Evolutionary conservation across 2,888 invertebrate genomes (phyloP).

Genomic region (Leucoptera coffeella): DNA sequence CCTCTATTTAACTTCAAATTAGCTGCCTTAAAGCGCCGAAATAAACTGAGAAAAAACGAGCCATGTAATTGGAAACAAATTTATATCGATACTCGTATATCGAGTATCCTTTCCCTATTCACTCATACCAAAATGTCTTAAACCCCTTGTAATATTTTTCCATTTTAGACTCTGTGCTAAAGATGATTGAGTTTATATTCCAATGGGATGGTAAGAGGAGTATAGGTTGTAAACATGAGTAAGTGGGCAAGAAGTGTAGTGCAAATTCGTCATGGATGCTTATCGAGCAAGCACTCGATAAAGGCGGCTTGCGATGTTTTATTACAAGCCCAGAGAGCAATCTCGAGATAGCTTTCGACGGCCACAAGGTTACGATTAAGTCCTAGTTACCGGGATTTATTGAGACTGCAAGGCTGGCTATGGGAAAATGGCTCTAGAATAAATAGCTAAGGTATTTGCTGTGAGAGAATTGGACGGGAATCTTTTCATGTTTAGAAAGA

Average conservation of each 20-base stretch:
- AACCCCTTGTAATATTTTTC: not conserved
- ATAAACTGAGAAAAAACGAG: conserved; percentile 19
- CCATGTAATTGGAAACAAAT: conserved; percentile 40
- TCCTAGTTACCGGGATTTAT: too few species aligned
- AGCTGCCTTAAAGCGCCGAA: conserved; percentile 13
- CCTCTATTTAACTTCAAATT: too few species aligned
- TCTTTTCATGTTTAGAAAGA: too few species aligned
- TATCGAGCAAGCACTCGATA: conserved; percentile 45
- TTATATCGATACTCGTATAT: conserved; percentile 37
- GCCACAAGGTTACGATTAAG: too few species aligned
- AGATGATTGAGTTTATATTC: conserved; percentile 6
- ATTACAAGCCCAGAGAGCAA: too few species aligned
- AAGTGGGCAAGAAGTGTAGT: conserved; percentile 25
- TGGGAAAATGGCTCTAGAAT: too few species aligned
- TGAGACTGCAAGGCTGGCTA: too few species aligned
- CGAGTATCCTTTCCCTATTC: conserved; percentile 21
- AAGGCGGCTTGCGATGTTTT: conserved; percentile 44
- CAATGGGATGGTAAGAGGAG: not conserved
- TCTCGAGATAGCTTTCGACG: too few species aligned
- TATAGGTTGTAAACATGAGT: too few species aligned
- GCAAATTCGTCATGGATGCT: conserved; percentile 51
- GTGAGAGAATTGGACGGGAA: too few species aligned
- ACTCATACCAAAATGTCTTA: not conserved
- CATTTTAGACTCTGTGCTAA: not conserved
- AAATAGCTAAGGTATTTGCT: too few species aligned